Evolutionary conservation across 92 coral and sea anemone genomes (phyloP).

Genomic region (Epizoanthus scotinus): DNA sequence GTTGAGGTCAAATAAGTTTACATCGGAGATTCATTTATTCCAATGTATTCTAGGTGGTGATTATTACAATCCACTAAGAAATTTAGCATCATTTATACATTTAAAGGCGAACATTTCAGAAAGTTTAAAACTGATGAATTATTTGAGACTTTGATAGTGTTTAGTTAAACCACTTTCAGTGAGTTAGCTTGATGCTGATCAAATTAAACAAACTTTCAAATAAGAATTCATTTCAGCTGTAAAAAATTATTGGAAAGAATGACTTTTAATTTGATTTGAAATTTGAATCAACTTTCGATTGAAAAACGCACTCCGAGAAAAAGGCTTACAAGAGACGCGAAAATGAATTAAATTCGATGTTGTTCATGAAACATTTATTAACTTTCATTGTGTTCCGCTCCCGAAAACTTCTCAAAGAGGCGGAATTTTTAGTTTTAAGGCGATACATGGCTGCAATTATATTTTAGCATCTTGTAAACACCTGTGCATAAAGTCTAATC

Average conservation of each 20-base stretch:
- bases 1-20: not conserved
- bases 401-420: not conserved
- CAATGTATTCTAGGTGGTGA: not conserved
- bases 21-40: not conserved
- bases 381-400: not conserved
- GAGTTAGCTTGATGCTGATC: not conserved
- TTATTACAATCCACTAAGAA: not conserved
- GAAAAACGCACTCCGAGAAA: slow-evolving; percentile 8
- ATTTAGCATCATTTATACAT: slow-evolving; percentile 20
- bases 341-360: slow-evolving; percentile 4
- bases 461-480: not conserved
- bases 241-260: too few species aligned
- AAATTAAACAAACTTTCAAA: too few species aligned
- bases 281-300: not conserved
- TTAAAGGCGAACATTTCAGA: not conserved
- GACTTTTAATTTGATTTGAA: too few species aligned
- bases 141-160: too few species aligned
- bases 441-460: not conserved
- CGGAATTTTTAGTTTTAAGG: not conserved
- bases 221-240: too few species aligned
- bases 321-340: not conserved
- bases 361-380: slow-evolving; percentile 8
- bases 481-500: too few species aligned
- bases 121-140: not conserved
- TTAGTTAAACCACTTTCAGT: not conserved